Evolutionary conservation across 2,888 invertebrate genomes (phyloP).

Genomic region (Therioaphis trifolii): DNA sequence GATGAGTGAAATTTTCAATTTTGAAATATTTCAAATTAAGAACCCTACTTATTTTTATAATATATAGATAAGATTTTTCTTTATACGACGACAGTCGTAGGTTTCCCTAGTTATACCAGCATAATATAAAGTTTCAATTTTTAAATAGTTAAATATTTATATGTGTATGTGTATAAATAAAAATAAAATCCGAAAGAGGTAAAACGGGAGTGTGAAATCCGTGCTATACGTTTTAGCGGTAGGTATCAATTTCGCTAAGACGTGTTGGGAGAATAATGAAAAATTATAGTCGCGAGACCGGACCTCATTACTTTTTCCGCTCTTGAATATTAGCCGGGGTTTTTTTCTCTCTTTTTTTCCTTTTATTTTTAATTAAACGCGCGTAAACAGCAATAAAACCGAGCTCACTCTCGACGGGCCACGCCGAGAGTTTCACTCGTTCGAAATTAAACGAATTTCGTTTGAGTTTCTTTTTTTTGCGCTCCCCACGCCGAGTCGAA

Average conservation of each 20-base stretch:
- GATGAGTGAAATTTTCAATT: too few relatives aligned
- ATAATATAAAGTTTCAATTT: too few relatives aligned
- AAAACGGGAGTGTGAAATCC: too few relatives aligned
- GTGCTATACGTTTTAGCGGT: background rate
- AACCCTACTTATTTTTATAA: too few relatives aligned
- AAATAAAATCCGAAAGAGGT: background rate
- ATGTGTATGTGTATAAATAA: conserved; percentile 13
- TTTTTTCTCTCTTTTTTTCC: too few relatives aligned
- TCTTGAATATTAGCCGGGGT: background rate
- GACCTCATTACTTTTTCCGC: background rate
- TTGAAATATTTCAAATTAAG: too few relatives aligned
- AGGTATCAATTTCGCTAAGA: background rate
- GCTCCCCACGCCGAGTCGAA: background rate
- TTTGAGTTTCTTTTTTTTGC: background rate
- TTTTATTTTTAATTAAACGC: background rate
- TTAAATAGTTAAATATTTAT: too few relatives aligned
- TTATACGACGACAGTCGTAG: too few relatives aligned
- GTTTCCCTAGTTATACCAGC: too few relatives aligned
- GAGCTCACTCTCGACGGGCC: background rate
- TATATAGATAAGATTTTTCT: too few relatives aligned
- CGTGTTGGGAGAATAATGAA: conserved; percentile 6
- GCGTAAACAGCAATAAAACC: background rate
- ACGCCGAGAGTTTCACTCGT: background rate
- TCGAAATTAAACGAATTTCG: background rate
- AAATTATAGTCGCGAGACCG: background rate